These are phyloP conservation scores for Spilosoma lubricipeda DNA, from an alignment of 2,888 invertebrate genomes.

Conservation along the genomic window DNA sequence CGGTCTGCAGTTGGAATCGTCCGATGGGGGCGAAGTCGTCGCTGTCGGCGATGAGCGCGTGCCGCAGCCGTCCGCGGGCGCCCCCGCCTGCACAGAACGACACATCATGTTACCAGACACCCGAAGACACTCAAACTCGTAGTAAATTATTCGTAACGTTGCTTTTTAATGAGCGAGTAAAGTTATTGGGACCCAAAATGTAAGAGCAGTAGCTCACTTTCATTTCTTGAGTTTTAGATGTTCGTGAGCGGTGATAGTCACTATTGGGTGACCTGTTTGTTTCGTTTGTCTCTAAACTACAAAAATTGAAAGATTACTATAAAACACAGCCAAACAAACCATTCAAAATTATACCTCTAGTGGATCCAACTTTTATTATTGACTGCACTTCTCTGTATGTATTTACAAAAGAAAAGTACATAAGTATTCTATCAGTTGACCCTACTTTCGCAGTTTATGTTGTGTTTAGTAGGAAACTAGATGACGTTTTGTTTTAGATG, in stretches of 20 bases:
- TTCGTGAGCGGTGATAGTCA: neutral
- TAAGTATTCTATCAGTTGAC: too few species aligned
- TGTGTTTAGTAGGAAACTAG: too few species aligned
- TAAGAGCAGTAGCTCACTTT: neutral
- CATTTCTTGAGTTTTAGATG: neutral
- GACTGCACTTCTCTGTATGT: too few species aligned
- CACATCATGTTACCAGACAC: neutral
- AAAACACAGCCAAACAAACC: too few species aligned
- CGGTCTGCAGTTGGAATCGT: slow-evolving; percentile 90
- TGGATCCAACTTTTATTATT: neutral
- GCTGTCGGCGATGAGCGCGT: slow-evolving; percentile 91
- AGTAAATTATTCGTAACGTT: too few species aligned
- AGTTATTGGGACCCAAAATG: neutral
- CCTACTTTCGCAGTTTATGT: too few species aligned
- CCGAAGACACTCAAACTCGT: too few species aligned
- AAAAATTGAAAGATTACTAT: neutral
- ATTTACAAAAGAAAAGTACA: too few species aligned
- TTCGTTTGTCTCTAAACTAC: neutral
- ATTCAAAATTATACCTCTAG: neutral
- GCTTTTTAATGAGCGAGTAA: neutral
- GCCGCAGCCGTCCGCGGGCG: slow-evolving; percentile 85
- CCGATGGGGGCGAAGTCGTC: slow-evolving; percentile 92
- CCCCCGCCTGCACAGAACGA: slow-evolving; percentile 54
- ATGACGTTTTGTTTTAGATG: too few species aligned
- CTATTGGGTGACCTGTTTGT: neutral